Conservation (phyloP, 2,113 vertebrate species). For the Oncorhynchus masou region DNA sequence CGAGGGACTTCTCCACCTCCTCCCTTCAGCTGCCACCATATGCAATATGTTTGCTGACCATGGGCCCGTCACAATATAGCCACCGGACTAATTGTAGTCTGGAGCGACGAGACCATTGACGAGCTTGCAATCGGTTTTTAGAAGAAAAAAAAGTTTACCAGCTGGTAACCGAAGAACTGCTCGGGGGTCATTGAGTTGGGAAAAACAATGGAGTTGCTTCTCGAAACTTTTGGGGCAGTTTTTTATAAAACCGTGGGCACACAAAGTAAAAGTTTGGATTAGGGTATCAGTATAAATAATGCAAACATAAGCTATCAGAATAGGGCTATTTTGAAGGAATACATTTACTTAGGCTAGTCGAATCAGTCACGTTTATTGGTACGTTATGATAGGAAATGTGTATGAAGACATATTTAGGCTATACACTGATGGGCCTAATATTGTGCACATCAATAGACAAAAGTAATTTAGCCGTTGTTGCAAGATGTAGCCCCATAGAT, state of each 20-base stretch:
- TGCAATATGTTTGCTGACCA: constrained; percentile 96
- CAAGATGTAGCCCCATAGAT: no score
- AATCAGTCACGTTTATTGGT: not conserved
- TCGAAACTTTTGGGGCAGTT: not conserved
- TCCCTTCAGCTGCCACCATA: constrained; percentile 90
- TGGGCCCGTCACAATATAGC: constrained; percentile 74
- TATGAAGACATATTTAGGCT: not conserved
- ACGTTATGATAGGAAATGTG: not conserved
- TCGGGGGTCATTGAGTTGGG: constrained; percentile 77
- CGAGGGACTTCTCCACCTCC: constrained; percentile 79
- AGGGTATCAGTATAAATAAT: not conserved
- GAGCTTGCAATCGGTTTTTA: constrained; percentile 56
- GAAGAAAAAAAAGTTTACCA: constrained; percentile 71
- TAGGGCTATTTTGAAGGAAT: not conserved
- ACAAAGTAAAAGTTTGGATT: constrained; percentile 42
- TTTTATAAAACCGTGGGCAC: not conserved
- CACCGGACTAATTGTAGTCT: constrained; percentile 80
- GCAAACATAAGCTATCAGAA: not conserved
- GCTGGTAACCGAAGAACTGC: constrained; percentile 74
- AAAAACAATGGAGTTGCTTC: not conserved
- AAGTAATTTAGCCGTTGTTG: no score
- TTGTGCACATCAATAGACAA: no score
- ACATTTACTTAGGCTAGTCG: not conserved
- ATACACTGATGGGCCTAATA: no score
- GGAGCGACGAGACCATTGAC: constrained; percentile 72